Conservation (phyloP, 2,888 invertebrate genomes). For the Platycnemis pennipes region DNA sequence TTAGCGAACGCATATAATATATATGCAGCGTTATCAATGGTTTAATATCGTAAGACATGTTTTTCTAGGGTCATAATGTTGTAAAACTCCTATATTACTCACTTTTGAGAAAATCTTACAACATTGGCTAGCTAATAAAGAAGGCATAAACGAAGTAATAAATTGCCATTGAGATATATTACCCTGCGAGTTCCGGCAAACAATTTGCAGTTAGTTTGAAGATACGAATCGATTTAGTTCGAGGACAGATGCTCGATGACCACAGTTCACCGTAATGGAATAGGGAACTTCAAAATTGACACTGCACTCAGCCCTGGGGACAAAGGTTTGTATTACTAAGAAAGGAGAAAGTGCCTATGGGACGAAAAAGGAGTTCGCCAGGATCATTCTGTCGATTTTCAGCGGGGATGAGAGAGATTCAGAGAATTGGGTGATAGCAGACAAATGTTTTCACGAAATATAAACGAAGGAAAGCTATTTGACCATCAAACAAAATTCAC, state of each 20-base stretch:
- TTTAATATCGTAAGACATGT: too few relatives aligned
- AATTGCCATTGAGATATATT: too few relatives aligned
- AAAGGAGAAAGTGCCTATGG: background rate
- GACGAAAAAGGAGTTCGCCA: background rate
- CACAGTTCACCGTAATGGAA: background rate
- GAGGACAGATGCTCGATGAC: background rate
- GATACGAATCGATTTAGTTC: background rate
- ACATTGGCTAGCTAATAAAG: too few relatives aligned
- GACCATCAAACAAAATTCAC: slow-evolving; percentile 22
- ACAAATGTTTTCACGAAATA: background rate
- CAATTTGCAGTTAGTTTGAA: background rate
- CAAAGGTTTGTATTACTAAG: slow-evolving; percentile 1
- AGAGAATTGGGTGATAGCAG: slow-evolving; percentile 47
- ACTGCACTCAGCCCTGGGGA: background rate
- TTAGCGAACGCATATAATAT: too few relatives aligned
- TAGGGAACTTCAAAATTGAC: background rate
- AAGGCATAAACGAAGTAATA: too few relatives aligned
- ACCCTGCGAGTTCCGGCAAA: background rate
- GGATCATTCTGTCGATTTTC: background rate
- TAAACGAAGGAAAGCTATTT: slow-evolving; percentile 52
- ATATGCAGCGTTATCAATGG: too few relatives aligned
- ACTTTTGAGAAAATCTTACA: too few relatives aligned
- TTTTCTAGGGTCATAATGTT: too few relatives aligned
- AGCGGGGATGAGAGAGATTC: slow-evolving; percentile 41
- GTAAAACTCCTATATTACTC: too few relatives aligned